Evolutionary conservation across 2,113 vertebrate species (phyloP).

Genomic region (Saguinus imperator): DNA sequence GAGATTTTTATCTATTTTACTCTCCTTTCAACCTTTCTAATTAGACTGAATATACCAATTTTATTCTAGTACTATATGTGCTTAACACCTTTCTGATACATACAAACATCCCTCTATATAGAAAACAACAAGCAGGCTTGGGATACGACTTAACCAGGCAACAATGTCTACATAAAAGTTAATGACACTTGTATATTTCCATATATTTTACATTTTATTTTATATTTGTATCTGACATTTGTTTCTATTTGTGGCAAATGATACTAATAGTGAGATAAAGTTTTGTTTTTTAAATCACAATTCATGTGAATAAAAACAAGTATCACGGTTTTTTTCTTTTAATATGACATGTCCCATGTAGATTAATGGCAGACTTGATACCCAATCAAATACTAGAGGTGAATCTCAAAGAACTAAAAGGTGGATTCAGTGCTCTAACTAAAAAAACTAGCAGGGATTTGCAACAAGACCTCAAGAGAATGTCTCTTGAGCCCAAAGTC

Average conservation of each 20-base stretch:
- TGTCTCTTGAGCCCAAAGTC: background rate
- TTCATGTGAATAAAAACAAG: background rate
- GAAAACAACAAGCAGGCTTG: background rate
- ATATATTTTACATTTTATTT: background rate
- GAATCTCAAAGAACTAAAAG: background rate
- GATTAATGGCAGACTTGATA: background rate
- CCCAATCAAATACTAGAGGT: background rate
- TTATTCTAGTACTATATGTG: background rate
- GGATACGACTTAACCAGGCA: background rate
- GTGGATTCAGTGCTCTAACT: background rate
- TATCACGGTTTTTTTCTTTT: background rate
- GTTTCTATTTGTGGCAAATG: background rate
- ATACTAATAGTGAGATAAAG: background rate
- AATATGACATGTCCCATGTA: background rate
- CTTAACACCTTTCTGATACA: background rate
- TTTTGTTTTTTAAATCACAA: background rate
- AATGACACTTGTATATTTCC: background rate
- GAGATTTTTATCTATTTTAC: background rate
- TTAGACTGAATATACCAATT: background rate
- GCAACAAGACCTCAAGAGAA: background rate
- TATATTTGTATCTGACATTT: background rate
- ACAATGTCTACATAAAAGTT: background rate
- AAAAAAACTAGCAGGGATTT: background rate
- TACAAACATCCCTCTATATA: background rate
- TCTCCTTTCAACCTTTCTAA: background rate